These are phyloP conservation scores for Paelopatides confundens DNA, from an alignment of 53 echinoderm and acorn worm species.

Conservation along the genomic window DNA sequence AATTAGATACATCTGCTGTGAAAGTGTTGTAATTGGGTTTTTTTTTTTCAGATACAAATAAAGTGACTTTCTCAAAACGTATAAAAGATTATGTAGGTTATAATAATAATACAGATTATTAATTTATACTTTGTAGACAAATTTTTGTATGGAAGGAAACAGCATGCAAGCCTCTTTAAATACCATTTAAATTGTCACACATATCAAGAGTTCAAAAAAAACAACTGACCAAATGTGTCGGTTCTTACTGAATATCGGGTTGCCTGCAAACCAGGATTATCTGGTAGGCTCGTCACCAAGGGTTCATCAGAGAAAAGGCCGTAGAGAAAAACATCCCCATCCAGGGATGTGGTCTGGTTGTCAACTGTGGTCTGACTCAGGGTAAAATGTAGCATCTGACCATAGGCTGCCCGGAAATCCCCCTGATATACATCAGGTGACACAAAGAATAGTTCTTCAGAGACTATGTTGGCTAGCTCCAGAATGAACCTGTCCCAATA, in stretches of 20 bases:
- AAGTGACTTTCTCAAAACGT: too few relatives aligned
- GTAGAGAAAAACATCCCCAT: conserved; percentile 87
- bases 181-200: too few relatives aligned
- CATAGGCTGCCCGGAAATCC: conserved; percentile 85
- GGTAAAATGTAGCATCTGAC: conserved; percentile 73
- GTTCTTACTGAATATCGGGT: conserved; percentile 72
- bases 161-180: too few relatives aligned
- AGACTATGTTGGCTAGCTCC: conserved; percentile 60
- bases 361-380: conserved; percentile 79
- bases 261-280: conserved; percentile 62
- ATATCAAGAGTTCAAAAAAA: too few relatives aligned
- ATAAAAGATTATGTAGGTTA: too few relatives aligned
- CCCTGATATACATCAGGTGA: conserved; percentile 76
- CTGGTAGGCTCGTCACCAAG: conserved; percentile 70
- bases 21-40: too few relatives aligned
- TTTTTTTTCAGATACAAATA: too few relatives aligned
- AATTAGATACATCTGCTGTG: too few relatives aligned
- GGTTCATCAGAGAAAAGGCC: conserved; percentile 59
- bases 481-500: conserved; percentile 75
- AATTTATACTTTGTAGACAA: too few relatives aligned
- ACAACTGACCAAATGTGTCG: too few relatives aligned
- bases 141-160: too few relatives aligned
- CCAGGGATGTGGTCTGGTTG: conserved; percentile 64
- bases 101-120: too few relatives aligned
- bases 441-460: conserved; percentile 78